Conservation (phyloP, 2,113 vertebrate genomes). For the Antechinus stuartii region DNA sequence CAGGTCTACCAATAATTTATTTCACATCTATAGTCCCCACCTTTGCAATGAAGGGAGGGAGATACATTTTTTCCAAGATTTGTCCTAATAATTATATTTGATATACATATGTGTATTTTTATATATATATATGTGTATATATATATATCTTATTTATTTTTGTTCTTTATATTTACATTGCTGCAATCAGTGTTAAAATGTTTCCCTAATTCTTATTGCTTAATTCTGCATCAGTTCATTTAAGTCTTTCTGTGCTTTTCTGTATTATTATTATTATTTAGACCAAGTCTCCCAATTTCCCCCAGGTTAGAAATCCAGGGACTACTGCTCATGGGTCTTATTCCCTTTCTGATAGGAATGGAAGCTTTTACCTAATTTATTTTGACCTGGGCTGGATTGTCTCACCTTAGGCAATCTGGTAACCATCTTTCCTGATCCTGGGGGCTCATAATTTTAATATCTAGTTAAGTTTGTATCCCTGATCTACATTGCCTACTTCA, state of each 20-base stretch:
- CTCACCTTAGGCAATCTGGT: not conserved
- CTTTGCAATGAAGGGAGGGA: not conserved
- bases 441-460: not conserved
- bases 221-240: not conserved
- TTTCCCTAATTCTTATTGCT: not conserved
- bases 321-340: not conserved
- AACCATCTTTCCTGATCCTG: not conserved
- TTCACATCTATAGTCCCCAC: not conserved
- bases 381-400: not conserved
- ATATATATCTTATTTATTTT: not conserved
- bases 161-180: not conserved
- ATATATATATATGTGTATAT: no score
- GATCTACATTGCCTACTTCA: not conserved
- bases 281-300: not conserved
- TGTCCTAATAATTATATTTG: not conserved
- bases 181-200: not conserved
- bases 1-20: not conserved
- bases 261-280: not conserved
- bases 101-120: not conserved
- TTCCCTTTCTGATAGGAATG: not conserved
- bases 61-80: not conserved
- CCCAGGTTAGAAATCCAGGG: not conserved
- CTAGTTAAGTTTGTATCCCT: not conserved
- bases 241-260: not conserved
- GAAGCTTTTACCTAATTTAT: not conserved